These are phyloP conservation scores for Sebastes steindachneri DNA, from an alignment of 2,797 vertebrate species.

Conservation along the genomic window DNA sequence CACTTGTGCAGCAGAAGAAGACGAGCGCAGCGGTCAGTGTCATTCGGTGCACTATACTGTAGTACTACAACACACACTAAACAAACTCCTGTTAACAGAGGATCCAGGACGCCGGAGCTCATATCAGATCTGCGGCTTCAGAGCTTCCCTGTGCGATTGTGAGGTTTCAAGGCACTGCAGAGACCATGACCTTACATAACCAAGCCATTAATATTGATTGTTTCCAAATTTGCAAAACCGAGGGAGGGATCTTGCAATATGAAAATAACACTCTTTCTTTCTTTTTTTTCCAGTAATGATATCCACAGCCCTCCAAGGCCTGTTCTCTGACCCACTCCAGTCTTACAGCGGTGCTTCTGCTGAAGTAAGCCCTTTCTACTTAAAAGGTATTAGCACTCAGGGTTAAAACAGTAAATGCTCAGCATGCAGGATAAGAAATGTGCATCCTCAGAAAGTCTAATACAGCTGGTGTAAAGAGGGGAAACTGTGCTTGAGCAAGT, in stretches of 20 bases:
- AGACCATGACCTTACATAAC: slow-evolving; percentile 73
- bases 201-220: slow-evolving; percentile 79
- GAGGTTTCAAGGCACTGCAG: slow-evolving; percentile 49
- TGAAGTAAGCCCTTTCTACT: slow-evolving; percentile 79
- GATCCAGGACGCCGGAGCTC: slow-evolving; percentile 29
- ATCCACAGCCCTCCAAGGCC: slow-evolving; percentile 73
- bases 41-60: not conserved
- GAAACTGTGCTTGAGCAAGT: slow-evolving; percentile 44
- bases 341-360: slow-evolving; percentile 69
- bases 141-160: slow-evolving; percentile 29
- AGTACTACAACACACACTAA: not conserved
- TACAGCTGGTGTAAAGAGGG: slow-evolving; percentile 37
- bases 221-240: slow-evolving; percentile 70
- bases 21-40: not conserved
- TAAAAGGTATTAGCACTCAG: slow-evolving; percentile 72
- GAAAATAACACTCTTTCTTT: slow-evolving; percentile 75
- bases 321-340: slow-evolving; percentile 69
- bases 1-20: not conserved
- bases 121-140: slow-evolving; percentile 44
- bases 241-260: slow-evolving; percentile 49
- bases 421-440: slow-evolving; percentile 68
- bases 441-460: slow-evolving; percentile 64
- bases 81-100: slow-evolving; percentile 17
- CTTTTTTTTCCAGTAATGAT: slow-evolving; percentile 68
- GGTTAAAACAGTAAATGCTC: slow-evolving; percentile 77